These are phyloP conservation scores for Neoseiulus cucumeris DNA, from an alignment of 1,140 invertebrate species.

Conservation along the genomic window DNA sequence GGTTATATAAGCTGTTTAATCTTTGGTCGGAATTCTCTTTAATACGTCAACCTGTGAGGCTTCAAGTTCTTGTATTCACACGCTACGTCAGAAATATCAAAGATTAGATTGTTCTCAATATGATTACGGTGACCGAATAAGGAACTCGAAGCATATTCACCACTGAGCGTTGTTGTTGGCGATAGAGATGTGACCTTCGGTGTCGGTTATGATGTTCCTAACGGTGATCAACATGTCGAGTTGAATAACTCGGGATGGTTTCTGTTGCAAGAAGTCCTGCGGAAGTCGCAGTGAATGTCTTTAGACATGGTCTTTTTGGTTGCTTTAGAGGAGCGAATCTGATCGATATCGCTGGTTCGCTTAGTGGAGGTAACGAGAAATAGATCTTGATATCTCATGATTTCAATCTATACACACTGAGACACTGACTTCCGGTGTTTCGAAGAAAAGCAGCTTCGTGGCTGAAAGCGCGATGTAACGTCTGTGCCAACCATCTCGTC, in stretches of 20 bases:
- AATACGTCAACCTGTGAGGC: too few species aligned
- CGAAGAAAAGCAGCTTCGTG: neutral
- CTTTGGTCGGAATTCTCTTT: neutral
- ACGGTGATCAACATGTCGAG: neutral
- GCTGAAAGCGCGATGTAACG: neutral
- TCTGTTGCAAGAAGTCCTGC: neutral
- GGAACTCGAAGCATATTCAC: neutral
- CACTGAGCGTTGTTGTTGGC: neutral
- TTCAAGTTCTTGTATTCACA: neutral
- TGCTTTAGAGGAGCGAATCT: neutral
- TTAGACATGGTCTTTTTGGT: neutral
- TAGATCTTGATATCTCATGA: too few species aligned
- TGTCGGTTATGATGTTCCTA: neutral
- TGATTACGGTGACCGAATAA: neutral
- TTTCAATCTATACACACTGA: too few species aligned
- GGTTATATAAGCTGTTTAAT: neutral
- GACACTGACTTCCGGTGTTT: neutral
- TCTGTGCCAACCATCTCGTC: neutral
- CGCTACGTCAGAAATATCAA: neutral
- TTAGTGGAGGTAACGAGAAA: neutral
- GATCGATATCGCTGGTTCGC: neutral
- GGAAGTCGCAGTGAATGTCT: neutral
- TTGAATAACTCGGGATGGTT: neutral
- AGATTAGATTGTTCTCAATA: neutral
- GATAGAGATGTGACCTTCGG: neutral